These are phyloP conservation scores for Danionella dracula DNA, from an alignment of 2,797 vertebrate species.

Conservation along the genomic window DNA sequence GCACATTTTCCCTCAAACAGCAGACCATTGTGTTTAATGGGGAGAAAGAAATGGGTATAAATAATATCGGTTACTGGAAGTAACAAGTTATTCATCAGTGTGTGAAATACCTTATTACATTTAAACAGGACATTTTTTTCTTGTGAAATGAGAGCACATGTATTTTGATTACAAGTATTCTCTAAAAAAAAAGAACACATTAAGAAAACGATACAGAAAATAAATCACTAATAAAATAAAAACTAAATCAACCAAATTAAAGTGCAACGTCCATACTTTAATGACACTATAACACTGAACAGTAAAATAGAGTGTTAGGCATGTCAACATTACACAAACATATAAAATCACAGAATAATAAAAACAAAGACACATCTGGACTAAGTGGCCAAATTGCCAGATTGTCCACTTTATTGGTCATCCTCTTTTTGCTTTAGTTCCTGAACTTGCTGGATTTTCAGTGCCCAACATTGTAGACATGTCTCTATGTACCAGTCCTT, in stretches of 20 bases:
- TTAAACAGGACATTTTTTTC: too few species aligned
- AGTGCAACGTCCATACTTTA: conserved; percentile 47
- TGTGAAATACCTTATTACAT: too few species aligned
- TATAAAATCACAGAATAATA: conserved; percentile 44
- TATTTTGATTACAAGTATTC: too few species aligned
- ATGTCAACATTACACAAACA: conserved; percentile 37
- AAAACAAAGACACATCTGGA: conserved; percentile 35
- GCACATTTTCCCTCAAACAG: too few species aligned
- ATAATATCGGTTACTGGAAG: too few species aligned
- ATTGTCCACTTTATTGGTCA: conserved; percentile 11
- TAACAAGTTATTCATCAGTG: too few species aligned
- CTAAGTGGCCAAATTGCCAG: conserved; percentile 30
- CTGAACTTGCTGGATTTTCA: conserved; percentile 41
- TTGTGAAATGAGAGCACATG: too few species aligned
- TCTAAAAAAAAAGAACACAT: too few species aligned
- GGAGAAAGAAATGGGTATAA: too few species aligned
- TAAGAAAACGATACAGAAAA: too few species aligned
- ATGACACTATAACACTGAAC: conserved; percentile 44
- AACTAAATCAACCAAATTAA: not conserved
- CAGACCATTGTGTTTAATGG: too few species aligned
- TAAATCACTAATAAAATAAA: too few species aligned
- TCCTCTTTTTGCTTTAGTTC: not conserved
- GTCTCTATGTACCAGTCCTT: conserved; percentile 21
- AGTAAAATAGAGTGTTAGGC: conserved; percentile 25
- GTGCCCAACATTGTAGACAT: conserved; percentile 26